A percentile compares a stretch with the other conserved stretches of the same genome.
phyloP scores from a whole-genome alignment of 2,113 vertebrate genomes.

The Rhynchopsitta pachyrhyncha region DNA sequence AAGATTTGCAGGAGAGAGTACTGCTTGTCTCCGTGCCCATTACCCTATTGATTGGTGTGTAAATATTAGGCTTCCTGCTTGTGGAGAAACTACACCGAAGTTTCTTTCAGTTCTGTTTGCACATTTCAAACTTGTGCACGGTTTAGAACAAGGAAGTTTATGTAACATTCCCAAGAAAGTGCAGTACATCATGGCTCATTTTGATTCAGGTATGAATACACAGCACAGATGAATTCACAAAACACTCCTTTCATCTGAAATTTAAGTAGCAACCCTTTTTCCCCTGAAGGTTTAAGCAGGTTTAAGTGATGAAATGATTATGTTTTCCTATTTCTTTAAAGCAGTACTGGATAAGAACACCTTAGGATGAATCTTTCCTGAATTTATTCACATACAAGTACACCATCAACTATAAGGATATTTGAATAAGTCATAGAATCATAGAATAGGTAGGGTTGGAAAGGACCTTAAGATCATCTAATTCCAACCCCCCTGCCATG shows the following conservation, averaged over 20 bases:
- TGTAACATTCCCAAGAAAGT: slow-evolving; percentile 73
- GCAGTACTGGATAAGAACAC: background rate
- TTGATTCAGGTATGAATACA: slow-evolving; percentile 77
- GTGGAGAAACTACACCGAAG: slow-evolving; percentile 65
- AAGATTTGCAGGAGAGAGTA: slow-evolving; percentile 50
- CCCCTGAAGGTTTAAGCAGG: slow-evolving; percentile 50
- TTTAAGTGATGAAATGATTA: slow-evolving; percentile 67
- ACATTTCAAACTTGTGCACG: slow-evolving; percentile 50
- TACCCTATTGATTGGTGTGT: slow-evolving; percentile 68
- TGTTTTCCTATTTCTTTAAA: slow-evolving; percentile 52
- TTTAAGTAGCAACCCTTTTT: slow-evolving; percentile 65
- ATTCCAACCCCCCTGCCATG: no score
- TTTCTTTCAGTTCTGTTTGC: slow-evolving; percentile 74
- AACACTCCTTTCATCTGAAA: slow-evolving; percentile 74
- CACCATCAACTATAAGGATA: background rate
- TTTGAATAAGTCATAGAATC: background rate
- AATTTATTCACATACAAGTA: background rate
- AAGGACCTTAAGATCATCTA: no score
- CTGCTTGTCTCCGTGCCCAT: slow-evolving; percentile 30
- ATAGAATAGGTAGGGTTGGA: no score
- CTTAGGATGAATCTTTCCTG: slow-evolving; percentile 1
- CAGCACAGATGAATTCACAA: slow-evolving; percentile 80
- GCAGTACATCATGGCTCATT: slow-evolving; percentile 69
- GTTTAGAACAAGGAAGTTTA: slow-evolving; percentile 79
- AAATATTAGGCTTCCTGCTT: slow-evolving; percentile 79